Percentiles rank a stretch among this genome's conserved stretches.
Evolutionary conservation across 2,113 vertebrate genomes (phyloP).

Genomic region (human (Homo sapiens)): GRCh38 chr12:82289001-82289500

Average conservation of each 20-base stretch:
- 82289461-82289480: not conserved
- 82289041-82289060: conserved; percentile 10
- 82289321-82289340: not conserved
- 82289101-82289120: not conserved
- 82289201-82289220: not conserved
- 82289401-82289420: not conserved
- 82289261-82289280: not conserved
- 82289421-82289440: not conserved
- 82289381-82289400: not conserved
- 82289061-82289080: not conserved
- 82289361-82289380: not conserved
- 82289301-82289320: not conserved
- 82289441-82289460: not conserved
- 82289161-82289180: not conserved
- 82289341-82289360: not conserved
- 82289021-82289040: not conserved
- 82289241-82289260: not conserved
- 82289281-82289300: not conserved
- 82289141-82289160: not conserved
- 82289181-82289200: not conserved
- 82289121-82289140: not conserved
- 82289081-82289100: not conserved
- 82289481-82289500: not conserved
- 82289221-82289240: not conserved
- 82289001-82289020: not conserved